Evolutionary conservation across 2,797 vertebrate genomes (phyloP).

Genomic region (Ctenopoma multispine): DNA sequence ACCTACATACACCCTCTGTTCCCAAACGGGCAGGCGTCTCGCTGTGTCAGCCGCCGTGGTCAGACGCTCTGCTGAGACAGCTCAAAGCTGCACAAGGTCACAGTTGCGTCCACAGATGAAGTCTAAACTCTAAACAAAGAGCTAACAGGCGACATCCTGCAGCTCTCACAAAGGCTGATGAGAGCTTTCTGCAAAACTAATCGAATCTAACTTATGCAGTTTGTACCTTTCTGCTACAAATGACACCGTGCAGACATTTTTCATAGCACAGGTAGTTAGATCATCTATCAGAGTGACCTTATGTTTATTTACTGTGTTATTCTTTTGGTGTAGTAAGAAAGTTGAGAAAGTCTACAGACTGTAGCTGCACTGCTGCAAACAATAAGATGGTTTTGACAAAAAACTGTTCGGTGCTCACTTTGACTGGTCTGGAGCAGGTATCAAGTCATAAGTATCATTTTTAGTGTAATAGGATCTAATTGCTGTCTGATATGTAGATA

Average conservation of each 20-base stretch:
- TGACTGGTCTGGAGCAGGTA: background rate
- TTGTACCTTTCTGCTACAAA: background rate
- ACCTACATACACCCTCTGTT: constrained; percentile 82
- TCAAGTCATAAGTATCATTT: background rate
- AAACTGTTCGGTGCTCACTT: background rate
- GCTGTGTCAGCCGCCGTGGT: constrained; percentile 69
- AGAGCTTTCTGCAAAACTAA: constrained; percentile 6
- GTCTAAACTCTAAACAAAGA: constrained; percentile 57
- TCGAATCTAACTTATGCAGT: background rate
- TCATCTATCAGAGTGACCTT: background rate
- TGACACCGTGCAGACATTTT: background rate
- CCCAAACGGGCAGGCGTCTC: constrained; percentile 70
- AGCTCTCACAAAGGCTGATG: background rate
- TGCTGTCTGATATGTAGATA: background rate
- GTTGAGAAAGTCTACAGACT: background rate
- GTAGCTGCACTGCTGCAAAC: background rate
- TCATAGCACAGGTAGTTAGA: no score
- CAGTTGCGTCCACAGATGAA: constrained; percentile 39
- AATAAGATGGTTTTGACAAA: no score
- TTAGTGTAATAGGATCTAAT: background rate
- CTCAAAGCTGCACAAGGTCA: constrained; percentile 80
- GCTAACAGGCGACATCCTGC: constrained; percentile 38
- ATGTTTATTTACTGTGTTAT: background rate
- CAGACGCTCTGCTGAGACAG: constrained; percentile 76
- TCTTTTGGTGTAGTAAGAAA: background rate